phyloP scores from a whole-genome alignment of 2,888 invertebrate genomes.

The Lacanobia oleracea region DNA sequence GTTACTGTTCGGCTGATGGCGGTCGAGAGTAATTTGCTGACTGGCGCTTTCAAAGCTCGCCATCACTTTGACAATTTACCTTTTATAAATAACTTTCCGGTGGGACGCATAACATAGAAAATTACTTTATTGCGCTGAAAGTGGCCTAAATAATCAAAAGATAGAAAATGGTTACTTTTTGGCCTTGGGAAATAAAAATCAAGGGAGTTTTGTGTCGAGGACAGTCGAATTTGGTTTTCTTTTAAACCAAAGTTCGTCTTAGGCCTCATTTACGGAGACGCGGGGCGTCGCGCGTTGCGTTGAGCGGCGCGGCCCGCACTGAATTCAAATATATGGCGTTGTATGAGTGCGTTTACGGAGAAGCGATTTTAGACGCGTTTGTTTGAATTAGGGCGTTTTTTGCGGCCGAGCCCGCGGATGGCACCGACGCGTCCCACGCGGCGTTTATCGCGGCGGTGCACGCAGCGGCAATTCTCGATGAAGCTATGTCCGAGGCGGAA shows the following conservation, averaged over 20 bases:
- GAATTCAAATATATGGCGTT: too few species aligned
- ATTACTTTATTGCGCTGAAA: conserved; percentile 63
- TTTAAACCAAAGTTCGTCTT: not conserved
- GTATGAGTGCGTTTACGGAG: too few species aligned
- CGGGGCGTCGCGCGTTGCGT: too few species aligned
- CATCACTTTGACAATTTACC: conserved; percentile 72
- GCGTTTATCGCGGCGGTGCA: too few species aligned
- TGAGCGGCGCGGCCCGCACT: too few species aligned
- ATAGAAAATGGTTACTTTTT: not conserved
- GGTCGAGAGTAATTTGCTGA: conserved; percentile 66
- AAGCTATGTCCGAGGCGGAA: too few species aligned
- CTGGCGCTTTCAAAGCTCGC: conserved; percentile 66
- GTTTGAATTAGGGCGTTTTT: too few species aligned
- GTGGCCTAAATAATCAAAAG: conserved; percentile 27
- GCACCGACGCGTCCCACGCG: too few species aligned
- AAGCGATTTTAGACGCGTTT: too few species aligned
- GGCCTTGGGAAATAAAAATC: not conserved
- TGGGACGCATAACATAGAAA: conserved; percentile 63
- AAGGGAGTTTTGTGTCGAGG: not conserved
- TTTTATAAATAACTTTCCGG: conserved; percentile 64
- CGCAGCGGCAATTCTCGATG: too few species aligned
- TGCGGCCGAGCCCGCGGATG: too few species aligned
- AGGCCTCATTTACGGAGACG: too few species aligned
- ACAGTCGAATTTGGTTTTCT: not conserved
- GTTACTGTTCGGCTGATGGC: conserved; percentile 60